A percentile compares a stretch with the other conserved stretches of the same genome.
Evolutionary conservation across 2,113 vertebrate genomes (phyloP).

Genomic region (Chaetops frenatus): DNA sequence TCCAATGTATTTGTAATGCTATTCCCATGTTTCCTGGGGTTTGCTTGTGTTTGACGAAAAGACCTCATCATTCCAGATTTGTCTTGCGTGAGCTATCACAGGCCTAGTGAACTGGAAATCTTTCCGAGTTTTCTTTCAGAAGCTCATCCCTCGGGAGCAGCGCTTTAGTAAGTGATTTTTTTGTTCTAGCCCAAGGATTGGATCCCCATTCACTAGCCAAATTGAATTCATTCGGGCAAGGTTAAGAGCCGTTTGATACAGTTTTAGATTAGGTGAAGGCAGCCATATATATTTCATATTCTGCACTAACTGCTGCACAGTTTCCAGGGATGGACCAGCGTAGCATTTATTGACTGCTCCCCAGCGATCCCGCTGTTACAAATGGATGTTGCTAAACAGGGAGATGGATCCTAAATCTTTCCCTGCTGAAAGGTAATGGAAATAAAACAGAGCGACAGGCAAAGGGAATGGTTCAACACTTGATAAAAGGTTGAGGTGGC

Average conservation of each 20-base stretch:
- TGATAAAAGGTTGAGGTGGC: neutral
- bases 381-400: constrained; percentile 21
- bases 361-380: neutral
- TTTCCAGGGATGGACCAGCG: neutral
- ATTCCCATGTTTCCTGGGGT: constrained; percentile 18
- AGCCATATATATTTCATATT: constrained; percentile 48
- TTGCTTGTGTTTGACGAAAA: constrained; percentile 18
- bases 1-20: constrained; percentile 1
- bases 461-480: neutral
- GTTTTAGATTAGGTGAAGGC: constrained; percentile 56
- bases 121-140: constrained; percentile 30
- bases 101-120: constrained; percentile 50
- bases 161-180: constrained; percentile 50
- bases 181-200: constrained; percentile 63
- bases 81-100: constrained; percentile 52
- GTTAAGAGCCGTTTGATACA: constrained; percentile 59
- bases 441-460: neutral
- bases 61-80: constrained; percentile 50
- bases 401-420: constrained; percentile 44
- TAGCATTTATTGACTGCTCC: constrained; percentile 20
- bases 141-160: constrained; percentile 22
- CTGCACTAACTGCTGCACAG: neutral
- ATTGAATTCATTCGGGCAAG: constrained; percentile 61
- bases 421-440: constrained; percentile 8
- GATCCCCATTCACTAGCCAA: constrained; percentile 53